These are phyloP conservation scores for Radopholus similis DNA, from an alignment of 1,140 invertebrate genomes.

Conservation along the genomic window DNA sequence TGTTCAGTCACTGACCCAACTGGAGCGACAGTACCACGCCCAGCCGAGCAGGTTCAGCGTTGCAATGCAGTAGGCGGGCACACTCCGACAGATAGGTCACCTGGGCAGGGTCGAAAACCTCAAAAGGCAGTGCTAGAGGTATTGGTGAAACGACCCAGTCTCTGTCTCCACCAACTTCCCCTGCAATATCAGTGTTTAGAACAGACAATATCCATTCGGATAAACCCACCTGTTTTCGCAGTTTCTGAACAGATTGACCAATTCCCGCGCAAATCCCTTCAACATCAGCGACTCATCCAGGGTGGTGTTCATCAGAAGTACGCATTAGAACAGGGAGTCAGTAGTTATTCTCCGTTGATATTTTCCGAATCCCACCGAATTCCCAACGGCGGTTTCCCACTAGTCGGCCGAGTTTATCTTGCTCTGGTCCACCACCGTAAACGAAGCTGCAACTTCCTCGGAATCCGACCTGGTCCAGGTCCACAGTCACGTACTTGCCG, in stretches of 20 bases:
- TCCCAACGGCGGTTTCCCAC: constrained; percentile 60
- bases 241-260: constrained; percentile 91
- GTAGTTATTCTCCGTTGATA: neutral
- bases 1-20: too few relatives aligned
- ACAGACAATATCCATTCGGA: neutral
- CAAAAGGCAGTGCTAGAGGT: constrained; percentile 18
- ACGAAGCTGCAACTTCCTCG: constrained; percentile 80
- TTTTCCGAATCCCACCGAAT: constrained; percentile 25
- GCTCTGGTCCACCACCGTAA: constrained; percentile 67
- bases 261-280: constrained; percentile 69
- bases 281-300: constrained; percentile 43
- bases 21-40: constrained; percentile 77
- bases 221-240: constrained; percentile 75
- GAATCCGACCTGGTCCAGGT: too few relatives aligned
- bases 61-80: constrained; percentile 79
- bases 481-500: too few relatives aligned
- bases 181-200: constrained; percentile 30
- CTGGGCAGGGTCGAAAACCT: constrained; percentile 81
- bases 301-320: constrained; percentile 51
- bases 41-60: constrained; percentile 74
- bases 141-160: constrained; percentile 65
- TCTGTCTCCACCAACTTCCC: constrained; percentile 86
- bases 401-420: constrained; percentile 21
- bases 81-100: constrained; percentile 84
- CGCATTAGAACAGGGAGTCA: constrained; percentile 31